These are phyloP conservation scores for Rhyacophila evoluta DNA, from an alignment of 2,888 invertebrate genomes.

Conservation along the genomic window DNA sequence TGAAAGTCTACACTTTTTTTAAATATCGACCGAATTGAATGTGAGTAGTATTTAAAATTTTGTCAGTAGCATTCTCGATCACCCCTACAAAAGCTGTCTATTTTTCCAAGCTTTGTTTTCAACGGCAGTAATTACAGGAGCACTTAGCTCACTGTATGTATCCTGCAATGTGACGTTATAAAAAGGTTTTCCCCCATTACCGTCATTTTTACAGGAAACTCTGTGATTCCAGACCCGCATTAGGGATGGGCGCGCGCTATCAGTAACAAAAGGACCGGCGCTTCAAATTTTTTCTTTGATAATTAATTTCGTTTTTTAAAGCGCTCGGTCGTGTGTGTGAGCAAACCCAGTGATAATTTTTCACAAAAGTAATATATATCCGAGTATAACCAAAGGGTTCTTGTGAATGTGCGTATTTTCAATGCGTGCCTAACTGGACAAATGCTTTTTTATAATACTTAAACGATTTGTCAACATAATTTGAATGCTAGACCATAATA, in stretches of 20 bases:
- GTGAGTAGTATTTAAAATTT: too few relatives aligned
- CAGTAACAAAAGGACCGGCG: not conserved
- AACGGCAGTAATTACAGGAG: not conserved
- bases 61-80: not conserved
- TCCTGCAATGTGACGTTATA: not conserved
- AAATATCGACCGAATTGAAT: too few relatives aligned
- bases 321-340: not conserved
- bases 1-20: too few relatives aligned
- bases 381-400: not conserved
- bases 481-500: too few relatives aligned
- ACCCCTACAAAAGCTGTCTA: not conserved
- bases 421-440: not conserved
- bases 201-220: conserved; percentile 24
- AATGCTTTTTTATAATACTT: not conserved
- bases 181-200: conserved; percentile 13
- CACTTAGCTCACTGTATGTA: conserved; percentile 10
- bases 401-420: not conserved
- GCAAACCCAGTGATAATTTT: not conserved
- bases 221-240: conserved; percentile 22
- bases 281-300: conserved; percentile 1
- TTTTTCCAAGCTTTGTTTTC: conserved; percentile 2
- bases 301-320: conserved; percentile 6
- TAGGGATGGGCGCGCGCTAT: not conserved
- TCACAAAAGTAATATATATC: not conserved
- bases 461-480: too few relatives aligned